A percentile compares a stretch with the other conserved stretches of the same genome.
phyloP scores from a whole-genome alignment of 2,797 vertebrate genomes.

The Otolemur crassicaudatus region DNA sequence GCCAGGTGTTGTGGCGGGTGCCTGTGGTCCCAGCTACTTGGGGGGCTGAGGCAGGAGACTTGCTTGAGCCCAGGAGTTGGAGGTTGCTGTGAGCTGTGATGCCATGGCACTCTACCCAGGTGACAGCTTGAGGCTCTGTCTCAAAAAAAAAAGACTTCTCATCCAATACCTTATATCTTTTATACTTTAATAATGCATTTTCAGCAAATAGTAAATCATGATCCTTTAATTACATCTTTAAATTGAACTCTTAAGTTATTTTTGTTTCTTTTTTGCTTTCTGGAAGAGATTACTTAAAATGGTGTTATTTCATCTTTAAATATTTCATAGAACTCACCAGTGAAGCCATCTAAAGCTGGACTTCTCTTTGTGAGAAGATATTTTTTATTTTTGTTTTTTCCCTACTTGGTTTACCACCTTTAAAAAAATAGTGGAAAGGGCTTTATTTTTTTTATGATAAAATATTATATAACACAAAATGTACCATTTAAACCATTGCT shows the following conservation, averaged over 20 bases:
- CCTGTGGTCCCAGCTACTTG: no score
- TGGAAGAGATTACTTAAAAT: background rate
- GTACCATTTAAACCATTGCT: background rate
- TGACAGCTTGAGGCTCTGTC: no score
- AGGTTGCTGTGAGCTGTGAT: no score
- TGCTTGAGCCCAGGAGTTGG: no score
- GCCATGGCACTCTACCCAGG: no score
- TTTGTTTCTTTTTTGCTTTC: slow-evolving; percentile 12
- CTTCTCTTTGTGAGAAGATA: slow-evolving; percentile 26
- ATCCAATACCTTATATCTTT: background rate
- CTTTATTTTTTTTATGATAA: background rate
- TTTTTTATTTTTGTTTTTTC: background rate
- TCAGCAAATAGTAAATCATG: background rate
- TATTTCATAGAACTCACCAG: slow-evolving; percentile 10
- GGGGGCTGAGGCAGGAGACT: no score
- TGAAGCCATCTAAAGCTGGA: background rate
- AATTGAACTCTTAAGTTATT: background rate
- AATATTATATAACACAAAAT: background rate
- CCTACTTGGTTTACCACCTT: background rate
- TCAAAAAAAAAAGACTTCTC: background rate
- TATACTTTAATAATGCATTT: background rate
- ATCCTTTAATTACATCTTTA: slow-evolving; percentile 19
- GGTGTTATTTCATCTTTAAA: background rate
- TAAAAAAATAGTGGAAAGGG: background rate
- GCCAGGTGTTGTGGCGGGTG: no score